phyloP scores from a whole-genome alignment of 2,797 vertebrate species.

The Galagoides demidoff region DNA sequence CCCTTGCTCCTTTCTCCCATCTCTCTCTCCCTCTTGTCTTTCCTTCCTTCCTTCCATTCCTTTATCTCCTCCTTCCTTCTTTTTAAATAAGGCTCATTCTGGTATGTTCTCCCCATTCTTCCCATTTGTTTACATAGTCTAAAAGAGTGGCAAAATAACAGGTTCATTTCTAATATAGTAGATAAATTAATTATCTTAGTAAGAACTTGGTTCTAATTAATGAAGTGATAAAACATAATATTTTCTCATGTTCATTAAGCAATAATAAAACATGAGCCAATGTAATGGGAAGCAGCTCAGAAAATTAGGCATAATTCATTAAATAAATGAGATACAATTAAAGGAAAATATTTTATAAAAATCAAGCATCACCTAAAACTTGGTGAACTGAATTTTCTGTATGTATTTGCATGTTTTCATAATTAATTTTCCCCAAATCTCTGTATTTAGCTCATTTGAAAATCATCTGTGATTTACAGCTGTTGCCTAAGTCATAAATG shows the following conservation, averaged over 20 bases:
- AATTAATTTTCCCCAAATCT: slow-evolving; percentile 50
- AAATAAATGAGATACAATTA: slow-evolving; percentile 62
- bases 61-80: neutral
- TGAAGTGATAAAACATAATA: slow-evolving; percentile 43
- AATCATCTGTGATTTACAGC: slow-evolving; percentile 58
- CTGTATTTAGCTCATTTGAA: slow-evolving; percentile 57
- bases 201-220: slow-evolving; percentile 32
- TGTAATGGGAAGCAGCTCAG: slow-evolving; percentile 11
- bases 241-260: slow-evolving; percentile 52
- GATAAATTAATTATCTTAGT: neutral
- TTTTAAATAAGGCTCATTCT: neutral
- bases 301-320: slow-evolving; percentile 62
- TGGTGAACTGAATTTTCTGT: slow-evolving; percentile 31
- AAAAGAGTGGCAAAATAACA: neutral
- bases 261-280: slow-evolving; percentile 23
- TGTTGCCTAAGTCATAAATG: slow-evolving; percentile 36
- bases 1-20: too few relatives aligned
- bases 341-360: slow-evolving; percentile 55
- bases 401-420: slow-evolving; percentile 52
- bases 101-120: fast-evolving
- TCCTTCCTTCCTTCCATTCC: too few relatives aligned
- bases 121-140: neutral
- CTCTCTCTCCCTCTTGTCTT: too few relatives aligned
- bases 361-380: slow-evolving; percentile 50
- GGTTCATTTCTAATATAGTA: neutral